Conservation (phyloP, 2,797 vertebrate species). For the Hybognathus amarus region DNA sequence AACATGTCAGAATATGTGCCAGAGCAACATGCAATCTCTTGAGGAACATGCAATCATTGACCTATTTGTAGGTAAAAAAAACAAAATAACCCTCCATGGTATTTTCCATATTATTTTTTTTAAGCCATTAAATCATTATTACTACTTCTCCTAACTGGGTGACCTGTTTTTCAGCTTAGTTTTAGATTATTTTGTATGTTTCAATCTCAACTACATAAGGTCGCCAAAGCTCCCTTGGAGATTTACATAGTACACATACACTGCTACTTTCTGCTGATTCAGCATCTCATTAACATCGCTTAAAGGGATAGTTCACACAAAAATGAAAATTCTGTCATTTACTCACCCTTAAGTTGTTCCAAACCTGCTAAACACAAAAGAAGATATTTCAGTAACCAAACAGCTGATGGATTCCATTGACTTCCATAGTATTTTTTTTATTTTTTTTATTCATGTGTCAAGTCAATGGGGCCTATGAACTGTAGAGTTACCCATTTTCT, state of each 20-base stretch:
- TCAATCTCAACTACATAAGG: not conserved
- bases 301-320: too few species aligned
- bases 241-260: not conserved
- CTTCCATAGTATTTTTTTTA: too few species aligned
- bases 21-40: not conserved
- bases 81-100: not conserved
- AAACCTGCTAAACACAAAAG: too few species aligned
- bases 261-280: not conserved
- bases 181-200: not conserved
- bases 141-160: not conserved
- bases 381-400: too few species aligned
- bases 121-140: not conserved
- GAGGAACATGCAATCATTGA: not conserved
- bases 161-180: not conserved
- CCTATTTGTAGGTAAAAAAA: not conserved
- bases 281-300: not conserved
- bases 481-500: too few species aligned
- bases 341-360: too few species aligned
- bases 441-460: not conserved
- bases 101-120: not conserved
- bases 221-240: not conserved
- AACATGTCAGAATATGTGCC: not conserved
- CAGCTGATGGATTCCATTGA: too few species aligned
- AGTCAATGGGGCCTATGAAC: not conserved
- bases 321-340: too few species aligned